Evolutionary conservation across 2,888 invertebrate genomes (phyloP).

Genomic region (Noctua janthe): DNA sequence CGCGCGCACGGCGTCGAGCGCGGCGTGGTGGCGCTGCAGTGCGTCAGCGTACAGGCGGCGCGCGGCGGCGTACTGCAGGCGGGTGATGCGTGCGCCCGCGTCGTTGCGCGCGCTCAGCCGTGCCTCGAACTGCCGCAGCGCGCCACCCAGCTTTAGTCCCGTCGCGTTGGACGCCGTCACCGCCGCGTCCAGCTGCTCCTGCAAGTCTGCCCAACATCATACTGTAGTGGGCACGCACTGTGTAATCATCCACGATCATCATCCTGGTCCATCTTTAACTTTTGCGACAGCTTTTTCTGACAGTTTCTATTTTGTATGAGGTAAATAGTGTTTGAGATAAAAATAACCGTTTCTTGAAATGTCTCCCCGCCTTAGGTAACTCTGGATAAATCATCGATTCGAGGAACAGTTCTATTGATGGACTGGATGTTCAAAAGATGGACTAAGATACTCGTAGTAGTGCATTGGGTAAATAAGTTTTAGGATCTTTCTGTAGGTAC

Average conservation of each 20-base stretch:
- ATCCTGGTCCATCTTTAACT: not conserved
- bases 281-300: not conserved
- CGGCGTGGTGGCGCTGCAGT: conserved; percentile 88
- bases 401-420: not conserved
- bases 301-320: not conserved
- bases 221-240: not conserved
- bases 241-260: not conserved
- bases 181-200: conserved; percentile 91
- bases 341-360: not conserved
- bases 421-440: not conserved
- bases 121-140: conserved; percentile 88
- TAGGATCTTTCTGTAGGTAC: not conserved
- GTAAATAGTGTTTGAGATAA: not conserved
- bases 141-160: conserved; percentile 88
- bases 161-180: conserved; percentile 88
- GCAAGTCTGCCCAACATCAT: conserved; percentile 84
- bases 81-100: conserved; percentile 87
- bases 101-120: conserved; percentile 79
- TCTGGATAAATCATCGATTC: not conserved
- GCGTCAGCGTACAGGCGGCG: conserved; percentile 86
- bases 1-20: conserved; percentile 88
- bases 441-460: not conserved
- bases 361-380: not conserved
- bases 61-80: conserved; percentile 87
- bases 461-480: not conserved